A percentile compares a stretch with the other conserved stretches of the same genome.
Conservation (phyloP, 2,888 invertebrate genomes). For the Physocephala rufipes region DNA sequence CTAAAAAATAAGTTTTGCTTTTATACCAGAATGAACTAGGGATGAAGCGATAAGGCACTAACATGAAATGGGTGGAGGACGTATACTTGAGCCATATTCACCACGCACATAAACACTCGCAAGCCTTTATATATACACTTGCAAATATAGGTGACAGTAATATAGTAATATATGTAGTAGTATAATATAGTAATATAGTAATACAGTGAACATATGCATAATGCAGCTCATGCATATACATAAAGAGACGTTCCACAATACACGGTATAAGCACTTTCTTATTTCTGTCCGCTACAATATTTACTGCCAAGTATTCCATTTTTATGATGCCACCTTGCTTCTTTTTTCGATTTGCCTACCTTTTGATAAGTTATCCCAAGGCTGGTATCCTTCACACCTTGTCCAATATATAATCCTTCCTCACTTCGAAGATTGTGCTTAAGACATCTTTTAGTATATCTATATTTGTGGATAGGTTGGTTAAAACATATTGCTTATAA, state of each 20-base stretch:
- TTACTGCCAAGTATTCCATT: constrained; percentile 30
- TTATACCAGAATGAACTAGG: too few relatives aligned
- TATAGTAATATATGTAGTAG: background rate
- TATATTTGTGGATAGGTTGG: too few relatives aligned
- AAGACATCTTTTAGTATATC: constrained; percentile 11
- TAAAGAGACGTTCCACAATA: constrained; percentile 46
- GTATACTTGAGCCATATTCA: too few relatives aligned
- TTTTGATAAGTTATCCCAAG: background rate
- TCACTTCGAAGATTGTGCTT: background rate
- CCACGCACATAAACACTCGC: too few relatives aligned
- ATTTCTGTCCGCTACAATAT: constrained; percentile 12
- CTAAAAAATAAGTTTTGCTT: too few relatives aligned
- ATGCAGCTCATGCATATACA: background rate
- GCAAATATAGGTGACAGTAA: background rate
- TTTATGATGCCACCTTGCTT: constrained; percentile 21
- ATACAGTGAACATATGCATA: background rate
- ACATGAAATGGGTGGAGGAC: too few relatives aligned
- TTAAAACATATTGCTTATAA: too few relatives aligned
- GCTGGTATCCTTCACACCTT: background rate
- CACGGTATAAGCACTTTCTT: constrained; percentile 45
- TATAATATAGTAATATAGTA: background rate
- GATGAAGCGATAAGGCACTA: too few relatives aligned
- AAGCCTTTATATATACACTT: too few relatives aligned
- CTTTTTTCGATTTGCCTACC: background rate
- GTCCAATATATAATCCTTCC: background rate